phyloP scores from a whole-genome alignment of 2,113 vertebrate genomes.

The Apaloderma vittatum region DNA sequence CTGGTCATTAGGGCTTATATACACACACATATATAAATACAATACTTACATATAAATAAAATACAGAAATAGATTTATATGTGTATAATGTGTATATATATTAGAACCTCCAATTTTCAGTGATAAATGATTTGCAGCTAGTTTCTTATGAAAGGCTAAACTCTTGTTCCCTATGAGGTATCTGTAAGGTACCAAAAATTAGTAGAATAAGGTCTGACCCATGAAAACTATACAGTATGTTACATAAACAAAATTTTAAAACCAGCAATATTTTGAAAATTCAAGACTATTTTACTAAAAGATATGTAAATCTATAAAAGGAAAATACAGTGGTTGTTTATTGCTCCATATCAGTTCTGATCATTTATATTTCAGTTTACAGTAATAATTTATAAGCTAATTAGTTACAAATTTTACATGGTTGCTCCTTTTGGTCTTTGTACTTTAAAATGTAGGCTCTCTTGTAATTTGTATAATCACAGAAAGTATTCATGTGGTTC shows the following conservation, averaged over 20 bases:
- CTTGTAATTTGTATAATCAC: conserved; percentile 30
- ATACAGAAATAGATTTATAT: not conserved
- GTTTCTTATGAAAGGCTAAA: not conserved
- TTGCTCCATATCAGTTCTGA: not conserved
- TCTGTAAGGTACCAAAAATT: not conserved
- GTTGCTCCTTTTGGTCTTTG: not conserved
- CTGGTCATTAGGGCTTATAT: not conserved
- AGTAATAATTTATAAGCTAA: conserved; percentile 8
- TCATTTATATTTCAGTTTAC: not conserved
- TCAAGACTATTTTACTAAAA: not conserved
- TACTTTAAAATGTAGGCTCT: not conserved
- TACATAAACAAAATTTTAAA: not conserved
- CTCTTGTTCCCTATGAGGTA: not conserved
- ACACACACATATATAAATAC: not conserved
- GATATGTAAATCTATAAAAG: not conserved
- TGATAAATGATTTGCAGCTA: not conserved
- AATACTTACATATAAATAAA: not conserved
- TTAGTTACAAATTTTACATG: not conserved
- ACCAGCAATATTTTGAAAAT: not conserved
- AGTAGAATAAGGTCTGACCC: not conserved
- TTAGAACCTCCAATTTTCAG: not conserved
- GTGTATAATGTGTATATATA: not conserved
- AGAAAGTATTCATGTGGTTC: conserved; percentile 15
- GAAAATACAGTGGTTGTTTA: not conserved
- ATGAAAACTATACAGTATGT: not conserved